Evolutionary conservation across 2,797 vertebrate genomes (phyloP), one percentile per base, ranked within the genome.

Genomic region (Ptychobarbus kaznakovi): DNA sequence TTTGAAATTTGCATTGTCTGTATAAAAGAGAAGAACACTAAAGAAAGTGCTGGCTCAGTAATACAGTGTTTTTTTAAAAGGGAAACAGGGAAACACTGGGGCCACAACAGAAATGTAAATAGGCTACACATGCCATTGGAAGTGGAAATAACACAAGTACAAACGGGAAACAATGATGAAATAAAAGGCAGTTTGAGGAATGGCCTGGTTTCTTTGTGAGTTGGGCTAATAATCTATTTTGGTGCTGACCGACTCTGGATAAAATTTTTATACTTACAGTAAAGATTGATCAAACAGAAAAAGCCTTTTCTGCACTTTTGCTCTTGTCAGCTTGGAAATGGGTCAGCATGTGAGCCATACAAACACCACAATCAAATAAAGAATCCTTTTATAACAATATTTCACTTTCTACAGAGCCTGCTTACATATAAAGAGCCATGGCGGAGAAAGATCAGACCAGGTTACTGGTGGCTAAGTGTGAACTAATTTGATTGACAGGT

Each of bases 1-100:
- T 82, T 68, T 80, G 46, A 86, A 51, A 82, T 73, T 66, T 77
- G 86, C 85, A 89, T 84, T 81, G 86, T 82, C 83, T 70, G 35
- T 81, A 16, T 28, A 81, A 85, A 87, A 85, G 82, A 68, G 81
- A 85, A 88, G 75, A 83, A 25, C 10, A 35, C 51, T 32, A 10
- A 51, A 82, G 28, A 84, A 35, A 68, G n/a, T n/a, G 58, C 69
- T 84, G 80, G 56, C 77, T 87, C 84, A 73, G 77, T 84, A 77
- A 63, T 85, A 81, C 6, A 80, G 70, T 11, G 82, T 38, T 73
- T 87, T 85, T 56, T 69, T 72, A 15, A 78, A 13, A 81, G 79
- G 77, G 75, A 86, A 89, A 77, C 20, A 66, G 72, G 81, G 70
- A 73, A 81, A 66, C 42, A 80, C 88, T 72, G 61, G 9, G 61